Base-by-base conservation (phyloP, 2,888 invertebrate species). In the Scaptomyza polygonia region DNA sequence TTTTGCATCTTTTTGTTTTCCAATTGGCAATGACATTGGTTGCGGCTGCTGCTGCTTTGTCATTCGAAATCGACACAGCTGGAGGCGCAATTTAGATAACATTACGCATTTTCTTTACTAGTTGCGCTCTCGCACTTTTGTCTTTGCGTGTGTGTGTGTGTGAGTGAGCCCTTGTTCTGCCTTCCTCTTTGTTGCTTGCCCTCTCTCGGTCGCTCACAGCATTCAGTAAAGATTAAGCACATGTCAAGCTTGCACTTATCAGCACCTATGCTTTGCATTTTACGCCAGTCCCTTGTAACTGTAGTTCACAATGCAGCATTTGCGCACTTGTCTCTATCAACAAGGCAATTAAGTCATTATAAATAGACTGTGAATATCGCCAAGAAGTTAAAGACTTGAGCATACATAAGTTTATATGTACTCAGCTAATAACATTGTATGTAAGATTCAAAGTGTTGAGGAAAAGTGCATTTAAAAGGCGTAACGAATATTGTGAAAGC, bases 1-100 rank as follows among this genome's bases (percentile, higher is more conserved):
- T n/a, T 12, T 27, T 42, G 43, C 67, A 16, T 62, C 47, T 62
- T 62, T n/a, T 57, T 61, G 18, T 47, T 32, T 53, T 70, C 42
- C 74, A 63, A 72, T 79, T 73, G 80, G 62, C 77, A 76, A 77
- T 79, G 79, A 70, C 82, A 72, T 76, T 57, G 63, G 11, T 49
- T 49, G 49, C 21, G 34, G 49, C 42, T 16, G 52, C 59, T 16
- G 52, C 59, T 6, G 27, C 32, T 45, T 36, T 52, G 40, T 8
- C 42, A 43, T 48, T 45, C 52, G 43, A 42, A 62, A 53, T 70
- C 63, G 59, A 44, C 70, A 44, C 56, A 66, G 61, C 53, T 61
- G 56, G 53, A 45, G 42, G 42, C 57, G 16, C 30, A 39, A 36
- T 57, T 42, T 43, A 68, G 74, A 75, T 70, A 75, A 65, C 57